Percentiles rank a stretch among this genome's conserved stretches.
These are phyloP conservation scores for Ostrea edulis DNA, from an alignment of 1,140 invertebrate genomes.

Conservation along the genomic window DNA sequence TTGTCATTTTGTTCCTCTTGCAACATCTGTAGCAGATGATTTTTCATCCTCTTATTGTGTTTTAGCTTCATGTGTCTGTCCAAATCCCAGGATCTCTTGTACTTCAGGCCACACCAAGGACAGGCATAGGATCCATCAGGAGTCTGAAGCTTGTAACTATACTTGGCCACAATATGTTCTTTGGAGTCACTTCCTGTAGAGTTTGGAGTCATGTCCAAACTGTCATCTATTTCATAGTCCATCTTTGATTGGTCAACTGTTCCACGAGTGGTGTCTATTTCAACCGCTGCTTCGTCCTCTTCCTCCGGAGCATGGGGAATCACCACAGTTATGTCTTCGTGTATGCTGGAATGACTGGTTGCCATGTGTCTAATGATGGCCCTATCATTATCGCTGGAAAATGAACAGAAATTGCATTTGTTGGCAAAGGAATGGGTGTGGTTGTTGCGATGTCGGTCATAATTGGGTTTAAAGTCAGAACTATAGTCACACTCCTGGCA, in stretches of 20 bases:
- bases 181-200: background rate
- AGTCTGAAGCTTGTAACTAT: constrained; percentile 40
- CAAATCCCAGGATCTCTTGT: constrained; percentile 76
- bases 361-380: constrained; percentile 95
- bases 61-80: constrained; percentile 79
- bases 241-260: constrained; percentile 1
- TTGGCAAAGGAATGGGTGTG: constrained; percentile 83
- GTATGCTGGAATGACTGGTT: constrained; percentile 75
- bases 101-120: constrained; percentile 78
- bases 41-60: constrained; percentile 73
- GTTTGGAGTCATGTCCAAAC: background rate
- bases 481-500: constrained; percentile 95
- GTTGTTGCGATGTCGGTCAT: constrained; percentile 94
- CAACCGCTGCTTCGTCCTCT: constrained; percentile 33
- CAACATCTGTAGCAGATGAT: constrained; percentile 58
- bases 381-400: constrained; percentile 94
- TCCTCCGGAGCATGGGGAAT: constrained; percentile 25
- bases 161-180: constrained; percentile 33
- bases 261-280: constrained; percentile 38
- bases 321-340: constrained; percentile 51
- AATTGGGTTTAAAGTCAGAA: constrained; percentile 95
- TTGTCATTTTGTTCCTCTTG: constrained; percentile 22
- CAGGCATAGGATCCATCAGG: constrained; percentile 82
- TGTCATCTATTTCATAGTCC: background rate
- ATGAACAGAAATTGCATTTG: constrained; percentile 93